A percentile compares a stretch with the other conserved stretches of the same genome.
These are phyloP conservation scores for Polyommatus icarus DNA, from an alignment of 2,888 invertebrate species.

Conservation along the genomic window DNA sequence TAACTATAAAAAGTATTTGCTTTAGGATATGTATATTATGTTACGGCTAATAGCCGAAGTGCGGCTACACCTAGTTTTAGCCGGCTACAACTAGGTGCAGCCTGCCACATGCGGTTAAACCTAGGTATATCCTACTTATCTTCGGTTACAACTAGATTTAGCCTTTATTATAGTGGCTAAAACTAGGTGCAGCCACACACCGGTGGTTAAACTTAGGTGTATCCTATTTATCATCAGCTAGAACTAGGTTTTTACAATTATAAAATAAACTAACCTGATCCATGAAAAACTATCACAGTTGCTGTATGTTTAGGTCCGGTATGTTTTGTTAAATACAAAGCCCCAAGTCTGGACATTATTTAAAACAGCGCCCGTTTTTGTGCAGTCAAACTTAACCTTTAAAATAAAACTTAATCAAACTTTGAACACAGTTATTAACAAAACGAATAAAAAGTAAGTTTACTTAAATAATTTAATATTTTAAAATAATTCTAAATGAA, in stretches of 20 bases:
- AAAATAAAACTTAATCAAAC: not conserved
- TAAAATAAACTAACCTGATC: constrained; percentile 78
- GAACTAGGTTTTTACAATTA: too few species aligned
- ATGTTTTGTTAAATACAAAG: constrained; percentile 65
- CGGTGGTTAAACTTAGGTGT: too few species aligned
- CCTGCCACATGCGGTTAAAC: too few species aligned
- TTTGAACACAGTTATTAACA: not conserved
- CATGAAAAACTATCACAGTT: constrained; percentile 85
- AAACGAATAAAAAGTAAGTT: not conserved
- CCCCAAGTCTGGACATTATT: constrained; percentile 55
- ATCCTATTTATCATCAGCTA: too few species aligned
- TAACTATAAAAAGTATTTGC: not conserved
- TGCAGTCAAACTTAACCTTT: not conserved
- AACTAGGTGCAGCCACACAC: too few species aligned
- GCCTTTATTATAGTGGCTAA: too few species aligned
- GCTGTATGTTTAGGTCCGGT: constrained; percentile 79
- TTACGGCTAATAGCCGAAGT: too few species aligned
- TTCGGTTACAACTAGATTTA: too few species aligned
- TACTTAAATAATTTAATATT: not conserved
- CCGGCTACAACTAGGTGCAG: too few species aligned
- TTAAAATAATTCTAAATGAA: too few species aligned
- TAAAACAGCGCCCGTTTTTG: not conserved
- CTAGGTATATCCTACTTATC: too few species aligned
- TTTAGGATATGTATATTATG: constrained; percentile 1
- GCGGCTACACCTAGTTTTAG: too few species aligned